Evolutionary conservation across 1,140 invertebrate species (phyloP), one percentile per base, ranked within the genome.

Genomic region (Camponotus floridanus): DNA sequence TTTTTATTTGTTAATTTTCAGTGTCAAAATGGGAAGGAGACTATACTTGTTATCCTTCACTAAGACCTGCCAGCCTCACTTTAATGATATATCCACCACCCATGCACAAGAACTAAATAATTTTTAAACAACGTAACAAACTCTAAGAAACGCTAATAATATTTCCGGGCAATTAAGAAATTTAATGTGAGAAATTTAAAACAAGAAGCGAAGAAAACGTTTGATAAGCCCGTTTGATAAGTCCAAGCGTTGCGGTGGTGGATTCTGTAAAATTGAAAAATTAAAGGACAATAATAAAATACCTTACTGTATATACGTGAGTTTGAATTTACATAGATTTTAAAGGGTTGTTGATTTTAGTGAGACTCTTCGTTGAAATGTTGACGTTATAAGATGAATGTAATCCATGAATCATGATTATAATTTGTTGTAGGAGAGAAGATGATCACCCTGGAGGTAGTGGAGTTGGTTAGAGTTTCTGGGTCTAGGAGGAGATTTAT

Each of bases 21-120:
- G 95, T 91, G 94, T 94, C 95, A 95, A 95, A 94, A 95, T 95
- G 95, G 95, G 93, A 95, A 95, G 94, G 93, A 94, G 92, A 94
- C 91, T 93, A 87, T 92, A 93, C 91, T 93, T 94, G 91, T 93
- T 93, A 91, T 95, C 94, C 94, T 93, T 94, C 93, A 90, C 91
- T 94, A 92, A 94, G 94, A 93, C 94, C 94, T 95, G 94, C 93
- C 94, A 95, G 94, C 94, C 93, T 94, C 92, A 92, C 76, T 92
- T 93, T 91, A 90, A 94, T 91, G 88, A 92, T 86, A 88, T 88
- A 92, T 90, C 92, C 91, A 93, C 93, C 93, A 92, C 88, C 91
- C 79, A 86, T 88, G 87, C 86, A 92, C 86, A 89, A 90, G 85
- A 90, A 88, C 65, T 85, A 86, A 87, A 78, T 64, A 88, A 88